These are phyloP conservation scores for Gila orcuttii DNA, from an alignment of 2,113 vertebrate genomes.

Conservation along the genomic window DNA sequence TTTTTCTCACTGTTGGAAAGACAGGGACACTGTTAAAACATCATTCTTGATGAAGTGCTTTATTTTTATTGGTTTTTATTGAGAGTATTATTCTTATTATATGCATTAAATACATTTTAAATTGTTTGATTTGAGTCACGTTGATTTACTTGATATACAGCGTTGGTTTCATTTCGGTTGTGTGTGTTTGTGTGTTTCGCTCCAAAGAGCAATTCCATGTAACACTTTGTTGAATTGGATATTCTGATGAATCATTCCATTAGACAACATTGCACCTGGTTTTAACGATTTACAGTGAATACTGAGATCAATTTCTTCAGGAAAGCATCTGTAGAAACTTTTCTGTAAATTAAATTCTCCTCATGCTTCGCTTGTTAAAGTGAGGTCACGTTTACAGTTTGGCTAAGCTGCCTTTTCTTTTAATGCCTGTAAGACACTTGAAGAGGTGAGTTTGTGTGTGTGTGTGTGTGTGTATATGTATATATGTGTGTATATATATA, in stretches of 20 bases:
- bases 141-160: neutral
- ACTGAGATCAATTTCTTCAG: neutral
- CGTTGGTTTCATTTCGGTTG: conserved; percentile 72
- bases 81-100: conserved; percentile 4
- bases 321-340: neutral
- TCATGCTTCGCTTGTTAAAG: neutral
- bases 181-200: conserved; percentile 39
- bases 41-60: conserved; percentile 32
- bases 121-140: neutral
- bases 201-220: neutral
- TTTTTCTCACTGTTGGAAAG: conserved; percentile 30
- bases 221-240: neutral
- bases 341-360: neutral
- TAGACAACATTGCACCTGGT: neutral
- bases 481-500: no score
- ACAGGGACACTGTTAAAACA: neutral
- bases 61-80: conserved; percentile 21
- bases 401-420: no score
- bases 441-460: no score
- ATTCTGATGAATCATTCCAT: neutral
- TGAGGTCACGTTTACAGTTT: neutral
- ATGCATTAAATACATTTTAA: conserved; percentile 36
- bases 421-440: no score
- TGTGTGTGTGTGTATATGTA: no score
- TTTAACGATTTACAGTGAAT: neutral